These are phyloP conservation scores for Leptothorax acervorum DNA, from an alignment of 2,888 invertebrate genomes.

Conservation along the genomic window DNA sequence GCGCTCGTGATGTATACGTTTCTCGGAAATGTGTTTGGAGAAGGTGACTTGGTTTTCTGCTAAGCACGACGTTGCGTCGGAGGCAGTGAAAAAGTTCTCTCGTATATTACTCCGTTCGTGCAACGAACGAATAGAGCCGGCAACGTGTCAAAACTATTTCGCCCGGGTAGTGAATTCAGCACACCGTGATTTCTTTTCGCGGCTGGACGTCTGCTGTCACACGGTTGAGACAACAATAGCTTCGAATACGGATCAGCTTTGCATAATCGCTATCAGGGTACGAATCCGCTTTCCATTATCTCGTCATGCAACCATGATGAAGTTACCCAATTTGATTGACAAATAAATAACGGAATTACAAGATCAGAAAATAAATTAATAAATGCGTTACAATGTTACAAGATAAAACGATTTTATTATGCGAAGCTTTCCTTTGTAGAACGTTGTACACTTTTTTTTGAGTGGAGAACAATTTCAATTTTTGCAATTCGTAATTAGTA, in stretches of 20 bases:
- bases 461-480: not conserved
- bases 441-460: not conserved
- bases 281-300: not conserved
- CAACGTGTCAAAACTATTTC: constrained; percentile 75
- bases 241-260: constrained; percentile 7
- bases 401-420: not conserved
- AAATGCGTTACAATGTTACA: not conserved
- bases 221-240: constrained; percentile 28
- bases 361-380: not conserved
- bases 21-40: constrained; percentile 33
- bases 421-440: not conserved
- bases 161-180: constrained; percentile 76
- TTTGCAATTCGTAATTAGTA: not conserved
- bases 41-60: constrained; percentile 24
- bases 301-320: not conserved
- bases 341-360: not conserved
- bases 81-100: constrained; percentile 42
- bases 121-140: constrained; percentile 17
- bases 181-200: constrained; percentile 73
- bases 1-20: constrained; percentile 24
- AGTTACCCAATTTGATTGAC: constrained; percentile 5
- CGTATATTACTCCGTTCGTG: constrained; percentile 23
- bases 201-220: constrained; percentile 33
- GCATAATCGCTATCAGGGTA: constrained; percentile 56
- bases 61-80: constrained; percentile 25